These are phyloP conservation scores for Oxyteleia sp. DNA, from an alignment of 2,888 invertebrate species.

Conservation along the genomic window DNA sequence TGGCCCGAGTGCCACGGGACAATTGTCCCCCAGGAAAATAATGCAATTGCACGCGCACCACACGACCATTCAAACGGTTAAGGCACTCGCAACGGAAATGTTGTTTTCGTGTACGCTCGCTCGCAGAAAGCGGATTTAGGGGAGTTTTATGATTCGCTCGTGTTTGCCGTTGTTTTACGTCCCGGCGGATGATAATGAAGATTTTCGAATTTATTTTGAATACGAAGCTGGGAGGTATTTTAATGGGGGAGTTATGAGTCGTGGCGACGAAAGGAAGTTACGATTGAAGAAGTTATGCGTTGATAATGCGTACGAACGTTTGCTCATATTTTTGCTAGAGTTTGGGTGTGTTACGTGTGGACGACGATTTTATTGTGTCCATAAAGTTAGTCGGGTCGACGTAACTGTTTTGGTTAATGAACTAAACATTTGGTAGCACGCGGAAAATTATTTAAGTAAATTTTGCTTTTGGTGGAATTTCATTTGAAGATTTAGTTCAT, in stretches of 20 bases:
- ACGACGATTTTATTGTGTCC: too few species aligned
- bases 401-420: too few species aligned
- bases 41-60: slow-evolving; percentile 50
- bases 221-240: slow-evolving; percentile 18
- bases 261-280: slow-evolving; percentile 14
- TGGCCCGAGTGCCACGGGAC: slow-evolving; percentile 29
- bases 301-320: neutral
- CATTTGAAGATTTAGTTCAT: too few species aligned
- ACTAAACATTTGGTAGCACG: too few species aligned
- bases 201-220: slow-evolving; percentile 38
- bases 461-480: too few species aligned
- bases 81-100: slow-evolving; percentile 52
- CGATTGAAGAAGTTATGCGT: slow-evolving; percentile 18
- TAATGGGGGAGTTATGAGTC: slow-evolving; percentile 35
- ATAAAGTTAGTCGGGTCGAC: too few species aligned
- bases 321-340: neutral
- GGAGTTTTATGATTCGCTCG: slow-evolving; percentile 56
- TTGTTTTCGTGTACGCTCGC: slow-evolving; percentile 60
- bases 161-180: slow-evolving; percentile 59
- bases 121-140: slow-evolving; percentile 44
- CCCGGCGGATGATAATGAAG: slow-evolving; percentile 42
- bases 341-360: too few species aligned
- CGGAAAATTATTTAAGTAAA: too few species aligned
- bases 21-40: slow-evolving; percentile 51
- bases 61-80: slow-evolving; percentile 52